A percentile compares a stretch with the other conserved stretches of the same genome.
These are phyloP conservation scores for Nephrotoma guestfalica DNA, from an alignment of 2,888 invertebrate genomes.

Conservation along the genomic window DNA sequence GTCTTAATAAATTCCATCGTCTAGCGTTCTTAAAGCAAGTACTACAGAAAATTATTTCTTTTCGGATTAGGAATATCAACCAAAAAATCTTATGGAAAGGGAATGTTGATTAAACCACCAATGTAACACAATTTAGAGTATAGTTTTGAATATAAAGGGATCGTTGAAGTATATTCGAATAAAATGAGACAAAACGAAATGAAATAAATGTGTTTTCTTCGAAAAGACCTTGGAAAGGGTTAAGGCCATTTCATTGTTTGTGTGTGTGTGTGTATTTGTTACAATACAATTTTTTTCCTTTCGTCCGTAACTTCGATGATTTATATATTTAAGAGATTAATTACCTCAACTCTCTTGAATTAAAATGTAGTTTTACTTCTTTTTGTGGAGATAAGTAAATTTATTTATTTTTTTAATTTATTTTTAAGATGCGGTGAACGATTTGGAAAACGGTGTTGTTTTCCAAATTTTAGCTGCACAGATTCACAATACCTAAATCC, in stretches of 20 bases:
- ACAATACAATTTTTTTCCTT: not conserved
- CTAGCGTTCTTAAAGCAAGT: not conserved
- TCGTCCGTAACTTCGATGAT: not conserved
- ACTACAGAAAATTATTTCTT: not conserved
- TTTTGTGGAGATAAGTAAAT: not conserved
- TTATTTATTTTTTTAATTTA: no score
- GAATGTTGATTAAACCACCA: not conserved
- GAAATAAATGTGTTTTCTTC: not conserved
- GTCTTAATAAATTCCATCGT: not conserved
- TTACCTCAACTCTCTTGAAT: not conserved
- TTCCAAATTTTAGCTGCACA: no score
- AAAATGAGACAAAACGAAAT: not conserved
- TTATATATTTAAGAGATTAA: not conserved
- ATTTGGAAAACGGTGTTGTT: no score
- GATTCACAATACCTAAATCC: no score
- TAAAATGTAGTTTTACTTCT: not conserved
- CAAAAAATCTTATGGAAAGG: not conserved
- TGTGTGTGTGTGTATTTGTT: not conserved
- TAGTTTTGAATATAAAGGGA: not conserved
- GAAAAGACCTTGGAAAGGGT: not conserved
- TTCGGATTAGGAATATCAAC: not conserved
- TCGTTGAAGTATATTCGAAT: not conserved
- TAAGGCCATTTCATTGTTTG: not conserved
- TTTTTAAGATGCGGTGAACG: no score
- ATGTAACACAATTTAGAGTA: not conserved